Evolutionary conservation across 2,113 vertebrate genomes (phyloP).

Genomic region (Oryzias melastigma): DNA sequence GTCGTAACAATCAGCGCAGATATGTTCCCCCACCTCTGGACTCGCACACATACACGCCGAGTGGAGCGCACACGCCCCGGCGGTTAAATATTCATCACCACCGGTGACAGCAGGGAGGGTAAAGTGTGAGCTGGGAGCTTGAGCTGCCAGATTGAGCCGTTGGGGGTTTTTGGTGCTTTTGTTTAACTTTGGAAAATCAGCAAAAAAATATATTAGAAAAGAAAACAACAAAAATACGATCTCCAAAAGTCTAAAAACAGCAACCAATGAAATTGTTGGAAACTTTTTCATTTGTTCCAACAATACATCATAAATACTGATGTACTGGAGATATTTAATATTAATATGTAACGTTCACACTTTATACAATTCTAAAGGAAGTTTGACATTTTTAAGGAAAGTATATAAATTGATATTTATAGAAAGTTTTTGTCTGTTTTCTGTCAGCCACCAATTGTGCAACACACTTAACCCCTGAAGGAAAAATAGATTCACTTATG

Average conservation of each 20-base stretch:
- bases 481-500: too few species aligned
- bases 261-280: too few species aligned
- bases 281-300: too few species aligned
- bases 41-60: conserved; percentile 32
- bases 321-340: too few species aligned
- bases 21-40: conserved; percentile 44
- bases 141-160: conserved; percentile 64
- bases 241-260: neutral
- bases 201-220: conserved; percentile 23
- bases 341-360: too few species aligned
- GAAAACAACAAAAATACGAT: neutral
- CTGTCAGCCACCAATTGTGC: too few species aligned
- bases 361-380: too few species aligned
- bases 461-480: too few species aligned
- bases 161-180: conserved; percentile 44
- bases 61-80: conserved; percentile 21
- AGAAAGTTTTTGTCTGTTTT: too few species aligned
- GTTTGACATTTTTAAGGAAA: too few species aligned
- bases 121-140: conserved; percentile 45
- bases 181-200: conserved; percentile 47
- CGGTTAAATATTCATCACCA: conserved; percentile 71
- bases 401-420: too few species aligned
- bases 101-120: conserved; percentile 35
- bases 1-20: conserved; percentile 66
- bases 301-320: too few species aligned